Conservation (phyloP, 2,113 vertebrate species). For the Oryzias woworae region DNA sequence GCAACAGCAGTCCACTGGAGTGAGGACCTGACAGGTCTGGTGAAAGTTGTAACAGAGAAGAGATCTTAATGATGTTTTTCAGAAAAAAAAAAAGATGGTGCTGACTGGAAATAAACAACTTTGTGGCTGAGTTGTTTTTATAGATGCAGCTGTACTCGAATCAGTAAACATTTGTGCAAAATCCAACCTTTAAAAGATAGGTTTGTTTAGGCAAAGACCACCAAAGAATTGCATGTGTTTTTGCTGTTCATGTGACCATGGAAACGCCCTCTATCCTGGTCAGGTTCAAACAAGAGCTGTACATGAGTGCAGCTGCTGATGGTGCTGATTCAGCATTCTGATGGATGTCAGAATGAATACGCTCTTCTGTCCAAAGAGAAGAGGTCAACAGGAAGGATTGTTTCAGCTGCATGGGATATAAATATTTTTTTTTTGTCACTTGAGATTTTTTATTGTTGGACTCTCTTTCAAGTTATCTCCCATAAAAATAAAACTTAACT, state of each 20-base stretch:
- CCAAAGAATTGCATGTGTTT: not conserved
- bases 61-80: not conserved
- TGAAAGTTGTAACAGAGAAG: conserved; percentile 41
- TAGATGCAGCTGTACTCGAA: too few species aligned
- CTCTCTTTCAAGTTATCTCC: not conserved
- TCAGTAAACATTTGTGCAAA: too few species aligned
- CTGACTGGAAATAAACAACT: too few species aligned
- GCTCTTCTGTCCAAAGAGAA: not conserved
- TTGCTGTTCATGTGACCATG: not conserved
- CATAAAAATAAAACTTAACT: conserved; percentile 3
- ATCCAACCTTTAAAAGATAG: too few species aligned
- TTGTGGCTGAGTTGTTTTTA: too few species aligned
- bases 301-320: not conserved
- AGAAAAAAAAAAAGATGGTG: too few species aligned
- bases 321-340: not conserved
- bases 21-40: conserved; percentile 22
- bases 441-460: not conserved
- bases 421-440: too few species aligned
- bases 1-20: conserved; percentile 52
- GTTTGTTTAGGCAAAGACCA: not conserved
- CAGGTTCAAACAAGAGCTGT: not conserved
- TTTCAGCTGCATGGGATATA: too few species aligned
- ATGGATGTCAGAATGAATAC: not conserved
- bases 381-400: not conserved
- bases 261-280: not conserved